Conservation (phyloP, 2,888 invertebrate species). For the Cephonodes hylas region DNA sequence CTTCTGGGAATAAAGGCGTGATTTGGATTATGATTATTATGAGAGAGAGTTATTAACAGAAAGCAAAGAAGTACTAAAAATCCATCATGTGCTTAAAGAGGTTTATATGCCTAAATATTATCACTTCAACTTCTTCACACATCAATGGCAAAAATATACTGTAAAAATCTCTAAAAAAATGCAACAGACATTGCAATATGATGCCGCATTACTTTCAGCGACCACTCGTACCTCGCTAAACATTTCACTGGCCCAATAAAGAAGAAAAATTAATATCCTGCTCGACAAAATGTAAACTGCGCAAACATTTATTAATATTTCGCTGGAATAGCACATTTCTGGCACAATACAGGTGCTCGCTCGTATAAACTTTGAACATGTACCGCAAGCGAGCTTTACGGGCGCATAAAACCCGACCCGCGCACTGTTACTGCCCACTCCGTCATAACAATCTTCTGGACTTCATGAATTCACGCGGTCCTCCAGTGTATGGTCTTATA, state of each 20-base stretch:
- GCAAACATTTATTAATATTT: constrained; percentile 9
- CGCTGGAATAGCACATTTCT: not conserved
- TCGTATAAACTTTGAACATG: constrained; percentile 3
- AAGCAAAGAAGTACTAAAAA: too few relatives aligned
- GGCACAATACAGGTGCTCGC: not conserved
- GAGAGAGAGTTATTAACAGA: too few relatives aligned
- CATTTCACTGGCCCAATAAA: not conserved
- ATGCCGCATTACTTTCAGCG: too few relatives aligned
- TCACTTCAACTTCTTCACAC: not conserved
- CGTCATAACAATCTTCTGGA: constrained; percentile 5
- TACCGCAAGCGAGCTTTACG: not conserved
- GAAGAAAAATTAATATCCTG: constrained; percentile 18
- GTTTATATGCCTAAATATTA: not conserved
- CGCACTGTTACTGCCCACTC: not conserved
- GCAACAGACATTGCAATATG: too few relatives aligned
- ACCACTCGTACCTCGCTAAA: not conserved
- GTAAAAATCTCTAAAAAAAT: too few relatives aligned
- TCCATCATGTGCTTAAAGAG: not conserved
- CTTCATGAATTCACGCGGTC: constrained; percentile 1
- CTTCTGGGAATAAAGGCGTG: too few relatives aligned
- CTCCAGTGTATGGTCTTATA: not conserved
- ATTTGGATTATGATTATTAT: too few relatives aligned
- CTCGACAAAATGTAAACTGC: constrained; percentile 12
- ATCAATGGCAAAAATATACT: not conserved
- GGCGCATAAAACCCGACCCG: constrained; percentile 4